Evolutionary conservation across 2,113 vertebrate genomes (phyloP).

Genomic region (Sterna hirundo): DNA sequence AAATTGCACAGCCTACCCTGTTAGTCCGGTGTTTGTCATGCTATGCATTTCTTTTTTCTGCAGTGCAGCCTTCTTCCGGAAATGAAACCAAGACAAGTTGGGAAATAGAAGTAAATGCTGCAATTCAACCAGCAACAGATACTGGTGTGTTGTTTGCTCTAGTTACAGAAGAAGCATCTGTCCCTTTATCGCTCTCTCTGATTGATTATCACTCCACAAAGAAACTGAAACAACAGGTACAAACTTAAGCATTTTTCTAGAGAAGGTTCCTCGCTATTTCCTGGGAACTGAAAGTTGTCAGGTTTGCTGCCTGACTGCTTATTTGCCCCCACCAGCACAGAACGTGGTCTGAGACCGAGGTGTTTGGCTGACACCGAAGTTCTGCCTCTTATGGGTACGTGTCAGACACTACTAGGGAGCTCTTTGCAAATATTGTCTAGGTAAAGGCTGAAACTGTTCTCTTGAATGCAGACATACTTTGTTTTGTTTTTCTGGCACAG

Average conservation of each 20-base stretch:
- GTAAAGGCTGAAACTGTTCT: background rate
- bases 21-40: background rate
- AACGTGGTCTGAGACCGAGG: background rate
- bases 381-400: background rate
- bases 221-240: constrained; percentile 87
- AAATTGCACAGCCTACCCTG: background rate
- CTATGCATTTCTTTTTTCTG: background rate
- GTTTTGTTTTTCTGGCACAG: background rate
- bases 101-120: constrained; percentile 81
- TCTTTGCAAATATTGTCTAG: background rate
- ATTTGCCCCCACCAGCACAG: background rate
- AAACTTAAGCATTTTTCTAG: background rate
- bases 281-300: background rate
- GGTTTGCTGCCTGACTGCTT: background rate
- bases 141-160: constrained; percentile 89
- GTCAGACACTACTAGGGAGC: background rate
- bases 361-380: background rate
- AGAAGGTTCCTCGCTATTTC: background rate
- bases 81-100: constrained; percentile 72
- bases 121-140: constrained; percentile 84
- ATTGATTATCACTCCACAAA: constrained; percentile 88
- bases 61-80: constrained; percentile 55
- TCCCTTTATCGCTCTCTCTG: constrained; percentile 87
- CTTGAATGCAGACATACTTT: background rate
- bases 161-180: constrained; percentile 76